Percentiles rank a stretch among this genome's conserved stretches.
Evolutionary conservation across 2,888 invertebrate genomes (phyloP).

Genomic region (Malacosoma neustria): DNA sequence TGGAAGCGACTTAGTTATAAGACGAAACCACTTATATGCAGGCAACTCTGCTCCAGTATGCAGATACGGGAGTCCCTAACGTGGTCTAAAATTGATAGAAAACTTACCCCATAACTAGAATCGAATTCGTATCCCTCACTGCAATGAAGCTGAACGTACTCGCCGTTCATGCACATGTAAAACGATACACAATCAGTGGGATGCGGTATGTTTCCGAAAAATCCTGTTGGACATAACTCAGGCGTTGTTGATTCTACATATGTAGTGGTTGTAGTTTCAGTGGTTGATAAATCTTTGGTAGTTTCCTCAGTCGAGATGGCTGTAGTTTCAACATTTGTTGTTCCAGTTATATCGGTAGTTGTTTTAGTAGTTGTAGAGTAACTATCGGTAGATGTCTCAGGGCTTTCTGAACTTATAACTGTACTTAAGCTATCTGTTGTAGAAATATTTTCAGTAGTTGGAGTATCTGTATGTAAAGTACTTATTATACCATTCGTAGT

Average conservation of each 20-base stretch:
- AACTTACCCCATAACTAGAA: background rate
- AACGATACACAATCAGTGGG: slow-evolving; percentile 3
- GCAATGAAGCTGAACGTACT: slow-evolving; percentile 7
- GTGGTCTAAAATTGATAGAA: background rate
- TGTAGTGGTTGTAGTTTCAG: background rate
- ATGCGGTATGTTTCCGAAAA: slow-evolving; percentile 2
- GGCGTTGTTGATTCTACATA: background rate
- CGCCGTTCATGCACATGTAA: slow-evolving; percentile 8
- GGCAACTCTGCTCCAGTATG: too few relatives aligned
- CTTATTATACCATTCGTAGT: background rate
- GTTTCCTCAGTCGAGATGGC: background rate
- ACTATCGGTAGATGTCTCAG: background rate
- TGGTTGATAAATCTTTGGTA: too few relatives aligned
- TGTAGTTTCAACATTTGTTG: slow-evolving; percentile 1
- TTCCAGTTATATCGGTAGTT: background rate
- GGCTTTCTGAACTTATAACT: too few relatives aligned
- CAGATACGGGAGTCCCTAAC: too few relatives aligned
- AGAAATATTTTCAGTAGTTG: background rate
- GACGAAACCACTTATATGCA: too few relatives aligned
- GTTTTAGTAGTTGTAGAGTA: background rate
- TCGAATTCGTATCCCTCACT: slow-evolving; percentile 3
- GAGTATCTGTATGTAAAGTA: background rate
- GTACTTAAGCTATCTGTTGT: slow-evolving; percentile 4
- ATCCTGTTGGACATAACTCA: background rate
- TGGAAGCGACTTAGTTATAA: too few relatives aligned